Percentiles rank a stretch among this genome's conserved stretches.
Conservation (phyloP, 2,113 vertebrate genomes). For the Myrmecophaga tridactyla region DNA sequence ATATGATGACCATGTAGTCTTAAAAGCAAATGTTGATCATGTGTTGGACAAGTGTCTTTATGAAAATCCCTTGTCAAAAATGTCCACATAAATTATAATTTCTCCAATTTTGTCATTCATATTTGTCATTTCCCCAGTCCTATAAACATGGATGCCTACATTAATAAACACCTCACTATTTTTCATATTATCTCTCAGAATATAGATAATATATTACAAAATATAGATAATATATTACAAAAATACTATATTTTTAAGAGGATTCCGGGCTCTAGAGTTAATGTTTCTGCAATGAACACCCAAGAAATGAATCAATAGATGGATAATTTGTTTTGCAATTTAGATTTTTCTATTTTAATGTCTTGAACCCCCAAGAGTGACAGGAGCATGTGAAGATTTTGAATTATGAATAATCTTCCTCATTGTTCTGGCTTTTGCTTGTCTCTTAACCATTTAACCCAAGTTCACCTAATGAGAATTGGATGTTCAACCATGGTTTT, state of each 20-base stretch:
- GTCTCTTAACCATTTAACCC: slow-evolving; percentile 45
- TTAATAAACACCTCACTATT: background rate
- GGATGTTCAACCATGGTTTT: background rate
- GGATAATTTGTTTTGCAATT: slow-evolving; percentile 61
- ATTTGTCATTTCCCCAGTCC: background rate
- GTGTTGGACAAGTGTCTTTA: background rate
- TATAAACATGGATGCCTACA: background rate
- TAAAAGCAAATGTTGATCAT: background rate
- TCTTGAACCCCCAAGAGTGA: slow-evolving; percentile 32
- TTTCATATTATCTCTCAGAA: background rate
- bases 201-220: no score
- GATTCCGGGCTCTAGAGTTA: slow-evolving; percentile 30
- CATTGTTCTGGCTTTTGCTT: slow-evolving; percentile 45
- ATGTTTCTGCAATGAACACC: slow-evolving; percentile 26
- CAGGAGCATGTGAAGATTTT: slow-evolving; percentile 40
- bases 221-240: no score
- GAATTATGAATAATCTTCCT: slow-evolving; percentile 41
- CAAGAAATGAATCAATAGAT: slow-evolving; percentile 57
- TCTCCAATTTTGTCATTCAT: background rate
- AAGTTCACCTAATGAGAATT: slow-evolving; percentile 42
- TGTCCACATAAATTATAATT: background rate
- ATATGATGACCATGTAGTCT: background rate
- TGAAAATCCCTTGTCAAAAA: background rate
- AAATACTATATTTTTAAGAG: slow-evolving; percentile 1
- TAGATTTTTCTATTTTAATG: slow-evolving; percentile 50